Evolutionary conservation across 2,888 invertebrate genomes (phyloP), one percentile per base, ranked within the genome.

Genomic region (Sturmia bella): DNA sequence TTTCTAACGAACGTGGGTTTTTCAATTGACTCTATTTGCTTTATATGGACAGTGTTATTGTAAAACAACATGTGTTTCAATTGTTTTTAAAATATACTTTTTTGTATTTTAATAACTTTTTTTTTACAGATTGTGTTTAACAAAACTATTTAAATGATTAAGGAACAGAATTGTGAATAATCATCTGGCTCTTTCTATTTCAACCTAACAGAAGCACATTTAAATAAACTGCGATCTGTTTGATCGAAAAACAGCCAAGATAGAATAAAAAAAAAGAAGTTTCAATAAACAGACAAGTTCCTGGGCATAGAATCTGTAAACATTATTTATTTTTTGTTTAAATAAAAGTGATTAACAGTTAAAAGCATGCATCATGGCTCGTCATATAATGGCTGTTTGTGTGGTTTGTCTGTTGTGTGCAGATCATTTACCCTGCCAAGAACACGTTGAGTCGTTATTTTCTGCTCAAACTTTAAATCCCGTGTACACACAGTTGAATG

Each of bases 341-440:
- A 21, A 63, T 21, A 17, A 27, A 48, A 39, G 54, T 63, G 45
- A 15, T 45, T 21, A 32, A 48, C 21, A 57, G 43, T 64, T 64
- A 19, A 79, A 77, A 84, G 72, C 50, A 84, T 83, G 83, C 83
- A 86, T 84, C 75, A 91, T 91, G 94, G 93, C 93, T 84, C 92
- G 94, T 85, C 93, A 94, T 87, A 92, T 96, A 76, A 94, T 96
- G 85, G 94, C 95, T 13, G 95, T 96, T n/a, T 96, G 96, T 88
- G 94, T 96, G 91, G 95, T 96, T 86, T 96, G 96, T 87, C 92
- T 96, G 59, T 91, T 96, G 0, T 96, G 96, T 87, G 95, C 96
- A 1, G 94, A 95, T 12, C 95, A 95, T 87, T 91, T 93, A 43
- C 94, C 94, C 0, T 96, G 96, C 88, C 94, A 94, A 57, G 95